Evolutionary conservation across 2,888 invertebrate genomes (phyloP).

Genomic region (Tribolium freemani): DNA sequence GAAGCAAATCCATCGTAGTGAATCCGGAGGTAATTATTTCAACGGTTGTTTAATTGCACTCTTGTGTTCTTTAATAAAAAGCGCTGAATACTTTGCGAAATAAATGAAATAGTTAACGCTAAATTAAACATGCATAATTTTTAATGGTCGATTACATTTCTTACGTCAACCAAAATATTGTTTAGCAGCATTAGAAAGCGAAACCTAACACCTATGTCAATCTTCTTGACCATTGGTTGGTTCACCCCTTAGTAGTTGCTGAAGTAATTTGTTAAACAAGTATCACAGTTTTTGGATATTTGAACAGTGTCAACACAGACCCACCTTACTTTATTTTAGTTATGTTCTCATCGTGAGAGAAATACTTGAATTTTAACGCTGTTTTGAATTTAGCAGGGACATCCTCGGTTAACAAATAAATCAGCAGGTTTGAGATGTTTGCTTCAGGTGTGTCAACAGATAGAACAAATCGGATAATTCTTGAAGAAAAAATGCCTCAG

Average conservation of each 20-base stretch:
- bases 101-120: neutral
- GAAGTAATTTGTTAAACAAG: too few species aligned
- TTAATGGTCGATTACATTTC: neutral
- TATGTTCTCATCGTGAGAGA: neutral
- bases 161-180: neutral
- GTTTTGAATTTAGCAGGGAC: neutral
- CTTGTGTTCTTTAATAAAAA: neutral
- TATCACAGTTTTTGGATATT: neutral
- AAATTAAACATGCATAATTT: neutral
- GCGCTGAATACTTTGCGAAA: neutral
- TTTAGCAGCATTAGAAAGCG: neutral
- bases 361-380: neutral
- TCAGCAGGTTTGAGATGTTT: too few species aligned
- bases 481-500: too few species aligned
- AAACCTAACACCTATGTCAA: neutral
- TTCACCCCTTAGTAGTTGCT: too few species aligned
- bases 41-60: too few species aligned
- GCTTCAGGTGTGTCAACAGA: neutral
- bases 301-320: neutral
- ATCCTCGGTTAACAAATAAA: too few species aligned
- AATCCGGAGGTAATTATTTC: conserved; percentile 51
- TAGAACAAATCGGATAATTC: too few species aligned
- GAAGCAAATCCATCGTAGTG: conserved; percentile 53
- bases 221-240: too few species aligned
- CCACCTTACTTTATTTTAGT: neutral